Conservation (phyloP, 2,888 invertebrate species). For the Habrosyne pyritoides region DNA sequence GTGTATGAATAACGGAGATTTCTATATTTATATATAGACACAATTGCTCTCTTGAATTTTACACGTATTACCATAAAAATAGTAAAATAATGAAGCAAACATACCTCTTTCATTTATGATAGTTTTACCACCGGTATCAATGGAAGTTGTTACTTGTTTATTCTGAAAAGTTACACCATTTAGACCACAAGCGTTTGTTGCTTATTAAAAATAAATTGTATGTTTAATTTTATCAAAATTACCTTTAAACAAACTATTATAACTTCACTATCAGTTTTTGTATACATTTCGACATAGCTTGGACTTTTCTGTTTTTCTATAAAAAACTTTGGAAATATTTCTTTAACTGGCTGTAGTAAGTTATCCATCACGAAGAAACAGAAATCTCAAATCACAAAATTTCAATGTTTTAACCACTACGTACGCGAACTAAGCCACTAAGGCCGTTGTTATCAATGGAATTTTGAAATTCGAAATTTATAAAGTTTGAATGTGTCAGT, state of each 20-base stretch:
- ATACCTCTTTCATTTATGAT: slow-evolving; percentile 52
- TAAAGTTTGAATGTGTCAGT: no score
- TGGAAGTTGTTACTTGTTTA: slow-evolving; percentile 35
- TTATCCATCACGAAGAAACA: slow-evolving; percentile 43
- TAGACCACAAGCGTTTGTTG: neutral
- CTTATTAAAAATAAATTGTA: neutral
- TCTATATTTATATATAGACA: no score
- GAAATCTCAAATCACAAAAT: neutral
- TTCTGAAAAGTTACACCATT: slow-evolving; percentile 39
- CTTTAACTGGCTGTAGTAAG: slow-evolving; percentile 49
- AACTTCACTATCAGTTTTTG: slow-evolving; percentile 57
- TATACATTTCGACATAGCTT: slow-evolving; percentile 71
- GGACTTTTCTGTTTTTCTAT: slow-evolving; percentile 65
- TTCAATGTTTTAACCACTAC: neutral
- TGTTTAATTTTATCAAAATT: slow-evolving; percentile 16
- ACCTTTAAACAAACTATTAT: slow-evolving; percentile 64
- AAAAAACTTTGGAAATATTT: slow-evolving; percentile 54
- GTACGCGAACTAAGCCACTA: no score
- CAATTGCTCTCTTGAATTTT: no score
- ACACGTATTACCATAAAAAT: no score
- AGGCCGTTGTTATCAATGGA: no score
- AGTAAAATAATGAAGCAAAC: slow-evolving; percentile 12
- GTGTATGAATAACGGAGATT: no score
- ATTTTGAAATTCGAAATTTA: no score
- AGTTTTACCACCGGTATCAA: slow-evolving; percentile 30